Percentiles rank a stretch among this genome's conserved stretches.
These are phyloP conservation scores for Burhinus oedicnemus DNA, from an alignment of 2,113 vertebrate species.

Conservation along the genomic window DNA sequence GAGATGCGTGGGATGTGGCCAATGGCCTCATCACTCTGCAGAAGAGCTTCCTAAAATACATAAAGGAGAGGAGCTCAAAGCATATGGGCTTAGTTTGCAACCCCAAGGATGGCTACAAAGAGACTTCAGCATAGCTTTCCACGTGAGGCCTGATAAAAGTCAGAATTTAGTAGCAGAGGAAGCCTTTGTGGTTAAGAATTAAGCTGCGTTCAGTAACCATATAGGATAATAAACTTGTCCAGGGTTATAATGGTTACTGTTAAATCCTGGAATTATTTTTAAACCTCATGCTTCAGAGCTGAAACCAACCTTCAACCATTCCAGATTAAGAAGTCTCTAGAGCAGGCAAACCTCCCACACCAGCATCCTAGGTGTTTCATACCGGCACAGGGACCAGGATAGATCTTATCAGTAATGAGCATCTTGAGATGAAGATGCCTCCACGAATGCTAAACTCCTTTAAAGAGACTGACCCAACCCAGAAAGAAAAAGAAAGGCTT, in stretches of 20 bases:
- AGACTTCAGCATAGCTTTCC: neutral
- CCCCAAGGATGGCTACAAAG: neutral
- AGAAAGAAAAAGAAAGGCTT: neutral
- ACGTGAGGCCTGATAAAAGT: neutral
- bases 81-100: neutral
- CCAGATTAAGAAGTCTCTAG: neutral
- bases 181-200: slow-evolving; percentile 23
- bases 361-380: neutral
- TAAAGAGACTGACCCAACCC: neutral
- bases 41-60: neutral
- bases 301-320: neutral
- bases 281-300: neutral
- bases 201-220: slow-evolving; percentile 14
- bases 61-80: neutral
- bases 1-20: neutral
- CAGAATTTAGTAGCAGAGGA: neutral
- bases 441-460: neutral
- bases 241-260: neutral
- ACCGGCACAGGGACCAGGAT: neutral
- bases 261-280: slow-evolving; percentile 18
- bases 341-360: neutral
- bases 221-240: slow-evolving; percentile 10
- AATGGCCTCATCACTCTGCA: neutral
- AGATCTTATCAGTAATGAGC: neutral
- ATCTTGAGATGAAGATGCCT: slow-evolving; percentile 8